Evolutionary conservation across 2,797 vertebrate genomes (phyloP).

Genomic region (Sebastiscus tertius): DNA sequence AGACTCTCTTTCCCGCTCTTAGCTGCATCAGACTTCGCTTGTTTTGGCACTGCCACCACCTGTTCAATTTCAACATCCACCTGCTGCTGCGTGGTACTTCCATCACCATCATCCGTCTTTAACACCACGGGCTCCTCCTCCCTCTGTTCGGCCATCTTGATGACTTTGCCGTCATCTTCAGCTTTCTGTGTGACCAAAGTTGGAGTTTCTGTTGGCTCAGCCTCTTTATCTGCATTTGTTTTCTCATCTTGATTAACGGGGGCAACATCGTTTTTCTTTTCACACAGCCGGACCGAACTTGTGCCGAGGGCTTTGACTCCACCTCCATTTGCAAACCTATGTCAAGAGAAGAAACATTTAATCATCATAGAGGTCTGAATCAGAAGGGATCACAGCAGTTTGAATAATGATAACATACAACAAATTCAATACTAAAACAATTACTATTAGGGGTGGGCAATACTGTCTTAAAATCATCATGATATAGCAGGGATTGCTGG

Average conservation of each 20-base stretch:
- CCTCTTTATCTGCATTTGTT: background rate
- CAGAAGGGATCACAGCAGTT: background rate
- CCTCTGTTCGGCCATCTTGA: background rate
- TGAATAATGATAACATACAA: background rate
- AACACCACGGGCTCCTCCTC: slow-evolving; percentile 7
- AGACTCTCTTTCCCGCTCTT: slow-evolving; percentile 82
- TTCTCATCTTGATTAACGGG: slow-evolving; percentile 23
- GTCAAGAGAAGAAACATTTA: slow-evolving; percentile 11
- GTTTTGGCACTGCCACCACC: background rate
- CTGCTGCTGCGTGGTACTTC: background rate
- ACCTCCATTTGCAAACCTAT: slow-evolving; percentile 50
- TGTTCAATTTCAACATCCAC: slow-evolving; percentile 3
- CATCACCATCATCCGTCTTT: slow-evolving; percentile 28
- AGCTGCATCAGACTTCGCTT: background rate
- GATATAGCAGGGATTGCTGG: background rate
- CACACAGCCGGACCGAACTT: slow-evolving; percentile 47
- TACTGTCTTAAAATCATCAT: background rate
- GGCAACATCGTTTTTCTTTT: slow-evolving; percentile 51
- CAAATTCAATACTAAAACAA: background rate
- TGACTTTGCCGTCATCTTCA: background rate
- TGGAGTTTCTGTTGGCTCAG: slow-evolving; percentile 5
- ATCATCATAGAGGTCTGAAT: background rate
- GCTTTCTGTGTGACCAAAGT: background rate
- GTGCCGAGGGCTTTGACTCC: slow-evolving; percentile 62
- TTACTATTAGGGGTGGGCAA: background rate